phyloP scores from a whole-genome alignment of 2,888 invertebrate genomes.

The Prenolepis imparis region DNA sequence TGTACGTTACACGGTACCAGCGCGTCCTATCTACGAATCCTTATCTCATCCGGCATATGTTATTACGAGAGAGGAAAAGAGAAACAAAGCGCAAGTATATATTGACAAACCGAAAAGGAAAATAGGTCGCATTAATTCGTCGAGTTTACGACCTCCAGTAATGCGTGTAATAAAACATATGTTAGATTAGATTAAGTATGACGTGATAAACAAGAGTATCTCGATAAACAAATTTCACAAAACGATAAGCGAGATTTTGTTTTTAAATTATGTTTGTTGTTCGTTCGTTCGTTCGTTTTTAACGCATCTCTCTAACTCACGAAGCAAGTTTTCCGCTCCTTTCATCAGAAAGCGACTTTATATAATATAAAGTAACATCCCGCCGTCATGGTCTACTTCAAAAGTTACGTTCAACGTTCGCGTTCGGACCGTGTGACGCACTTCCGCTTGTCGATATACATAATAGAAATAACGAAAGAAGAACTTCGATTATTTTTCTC shows the following conservation, averaged over 20 bases:
- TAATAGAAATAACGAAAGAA: not conserved
- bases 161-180: not conserved
- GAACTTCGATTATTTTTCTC: not conserved
- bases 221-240: not conserved
- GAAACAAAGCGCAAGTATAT: not conserved
- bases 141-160: not conserved
- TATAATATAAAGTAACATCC: not conserved
- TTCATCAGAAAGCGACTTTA: not conserved
- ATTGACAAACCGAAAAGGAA: not conserved
- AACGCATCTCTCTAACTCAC: not conserved
- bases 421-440: not conserved
- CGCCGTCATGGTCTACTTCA: constrained; percentile 25
- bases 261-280: not conserved
- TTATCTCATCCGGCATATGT: constrained; percentile 9
- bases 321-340: not conserved
- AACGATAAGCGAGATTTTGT: not conserved
- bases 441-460: not conserved
- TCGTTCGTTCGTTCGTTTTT: not conserved
- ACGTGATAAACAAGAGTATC: not conserved
- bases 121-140: not conserved
- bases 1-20: not conserved
- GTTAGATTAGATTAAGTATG: constrained; percentile 3
- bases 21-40: not conserved
- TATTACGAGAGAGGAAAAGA: not conserved
- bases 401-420: constrained; percentile 14